phyloP scores from a whole-genome alignment of 2,888 invertebrate species.

The Criorhina ranunculi region DNA sequence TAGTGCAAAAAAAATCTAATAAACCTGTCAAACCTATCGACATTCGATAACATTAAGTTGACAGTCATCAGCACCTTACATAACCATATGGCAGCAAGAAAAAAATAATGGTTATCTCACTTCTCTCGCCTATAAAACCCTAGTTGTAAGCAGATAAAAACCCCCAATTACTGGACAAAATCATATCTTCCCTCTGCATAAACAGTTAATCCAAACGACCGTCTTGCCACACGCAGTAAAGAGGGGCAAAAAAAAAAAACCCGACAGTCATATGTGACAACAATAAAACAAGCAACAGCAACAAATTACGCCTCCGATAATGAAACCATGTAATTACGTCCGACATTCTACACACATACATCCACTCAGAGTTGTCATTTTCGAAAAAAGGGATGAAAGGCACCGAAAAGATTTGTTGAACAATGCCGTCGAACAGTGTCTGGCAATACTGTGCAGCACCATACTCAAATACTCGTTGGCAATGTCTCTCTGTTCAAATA shows the following conservation, averaged over 20 bases:
- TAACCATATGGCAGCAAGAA: slow-evolving; percentile 9
- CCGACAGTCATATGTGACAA: slow-evolving; percentile 25
- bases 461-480: background rate
- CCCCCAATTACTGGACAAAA: slow-evolving; percentile 26
- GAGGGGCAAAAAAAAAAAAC: background rate
- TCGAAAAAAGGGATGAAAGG: too few relatives aligned
- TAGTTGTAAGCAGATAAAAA: slow-evolving; percentile 21
- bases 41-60: background rate
- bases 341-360: slow-evolving; percentile 29
- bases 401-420: too few relatives aligned
- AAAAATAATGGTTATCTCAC: background rate
- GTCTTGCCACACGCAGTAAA: slow-evolving; percentile 17
- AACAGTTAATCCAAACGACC: slow-evolving; percentile 35
- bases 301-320: slow-evolving; percentile 51
- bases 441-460: too few relatives aligned
- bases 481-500: background rate
- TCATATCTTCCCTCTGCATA: slow-evolving; percentile 24
- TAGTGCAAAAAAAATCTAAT: slow-evolving; percentile 1
- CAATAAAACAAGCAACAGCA: slow-evolving; percentile 39
- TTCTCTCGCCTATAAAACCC: background rate
- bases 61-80: slow-evolving; percentile 1
- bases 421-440: too few relatives aligned
- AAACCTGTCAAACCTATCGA: slow-evolving; percentile 20
- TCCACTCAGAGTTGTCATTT: too few relatives aligned
- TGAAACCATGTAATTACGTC: slow-evolving; percentile 59